Base-by-base conservation (phyloP, 64 coral and sea anemone species). In the Cladopsammia gracilis region DNA sequence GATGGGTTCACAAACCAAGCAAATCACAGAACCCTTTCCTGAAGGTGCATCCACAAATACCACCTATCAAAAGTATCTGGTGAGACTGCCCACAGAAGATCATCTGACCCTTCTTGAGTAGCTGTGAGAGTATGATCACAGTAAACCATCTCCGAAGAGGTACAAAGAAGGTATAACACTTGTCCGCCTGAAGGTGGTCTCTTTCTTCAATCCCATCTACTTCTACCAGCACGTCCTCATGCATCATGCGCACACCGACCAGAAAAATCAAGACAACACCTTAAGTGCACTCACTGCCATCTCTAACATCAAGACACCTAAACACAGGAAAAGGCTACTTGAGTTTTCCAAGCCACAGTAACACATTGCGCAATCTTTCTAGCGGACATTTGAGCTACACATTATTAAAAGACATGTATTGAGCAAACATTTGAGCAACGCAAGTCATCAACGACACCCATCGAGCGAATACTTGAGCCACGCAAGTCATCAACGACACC, bases 171-270 rank as follows among this genome's bases (percentile, higher is more conserved):
- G 26, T 0, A 86, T 24, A 6, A 70, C 70, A 1, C 51, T 95
- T 2, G 87, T 90, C 0, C 70, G 56, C 12, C 6, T 85, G 0
- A 95, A 89, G 51, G 56, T 46, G 5, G 62, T 74, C 12, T 95
- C 93, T 0, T 19, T 86, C 4, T 95, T 95, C 45, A 95, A 73
- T n/a, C 12, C 58, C 10, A n/a, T 75, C 0, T 89, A 70, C 34
- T 87, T 93, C 20, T 95, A 87, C 49, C 87, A 95, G 74, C 24
- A 95, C 9, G 0, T 66, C 0, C 2, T 86, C 0, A 1, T 95
- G 0, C 16, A 95, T 10, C 9, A 78, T 3, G 79, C 93, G 10
- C 85, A 89, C 16, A 20, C 46, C 19, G 6, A 58, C n/a, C n/a
- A n/a, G n/a, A n/a, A n/a, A n/a, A n/a, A n/a, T n/a, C n/a, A n/a